Conservation (phyloP, 2,113 vertebrate genomes). For the Charina bottae region DNA sequence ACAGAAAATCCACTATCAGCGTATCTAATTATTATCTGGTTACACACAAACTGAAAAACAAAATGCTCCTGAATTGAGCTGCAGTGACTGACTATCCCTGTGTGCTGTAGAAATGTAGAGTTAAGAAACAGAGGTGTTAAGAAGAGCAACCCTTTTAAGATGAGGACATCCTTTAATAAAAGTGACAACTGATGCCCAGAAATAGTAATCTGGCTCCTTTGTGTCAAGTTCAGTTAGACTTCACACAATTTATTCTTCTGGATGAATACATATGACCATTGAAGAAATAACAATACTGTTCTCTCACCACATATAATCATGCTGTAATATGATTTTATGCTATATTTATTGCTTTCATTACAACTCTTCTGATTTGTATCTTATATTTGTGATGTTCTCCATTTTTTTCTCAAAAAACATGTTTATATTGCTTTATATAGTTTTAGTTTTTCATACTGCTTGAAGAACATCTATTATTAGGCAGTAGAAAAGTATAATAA, state of each 20-base stretch:
- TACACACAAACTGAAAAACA: not conserved
- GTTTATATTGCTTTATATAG: not conserved
- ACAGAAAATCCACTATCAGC: not conserved
- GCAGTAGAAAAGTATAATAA: not conserved
- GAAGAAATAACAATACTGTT: constrained; percentile 3
- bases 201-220: not conserved
- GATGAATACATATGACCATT: not conserved
- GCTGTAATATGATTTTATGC: not conserved
- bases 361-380: not conserved
- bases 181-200: not conserved
- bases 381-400: not conserved
- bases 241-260: not conserved
- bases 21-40: not conserved
- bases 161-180: not conserved
- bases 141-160: not conserved
- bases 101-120: not conserved
- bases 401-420: not conserved
- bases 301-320: not conserved
- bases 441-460: not conserved
- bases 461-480: not conserved
- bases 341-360: not conserved
- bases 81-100: not conserved
- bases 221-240: not conserved
- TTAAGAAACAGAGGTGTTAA: not conserved
- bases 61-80: not conserved